These are phyloP conservation scores for Calameuta pallipes DNA, from an alignment of 2,888 invertebrate species.

Conservation along the genomic window DNA sequence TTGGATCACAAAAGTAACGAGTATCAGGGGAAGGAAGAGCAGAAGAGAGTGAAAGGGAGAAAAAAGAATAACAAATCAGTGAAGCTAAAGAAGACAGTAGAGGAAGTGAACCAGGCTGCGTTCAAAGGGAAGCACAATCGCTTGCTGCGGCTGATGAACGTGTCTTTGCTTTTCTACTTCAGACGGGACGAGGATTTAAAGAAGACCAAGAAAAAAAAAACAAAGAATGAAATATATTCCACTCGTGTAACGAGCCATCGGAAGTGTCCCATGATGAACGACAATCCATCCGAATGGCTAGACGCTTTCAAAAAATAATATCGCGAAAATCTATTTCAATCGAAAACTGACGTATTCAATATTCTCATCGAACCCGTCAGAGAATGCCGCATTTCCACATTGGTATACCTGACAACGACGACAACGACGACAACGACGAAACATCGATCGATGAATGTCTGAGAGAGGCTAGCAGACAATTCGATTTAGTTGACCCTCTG, in stretches of 20 bases:
- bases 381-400: background rate
- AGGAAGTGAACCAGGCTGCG: conserved; percentile 30
- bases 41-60: conserved; percentile 6
- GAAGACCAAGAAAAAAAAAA: background rate
- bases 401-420: background rate
- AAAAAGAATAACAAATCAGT: conserved; percentile 8
- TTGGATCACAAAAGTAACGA: background rate
- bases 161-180: conserved; percentile 47
- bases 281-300: background rate
- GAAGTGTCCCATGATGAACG: background rate
- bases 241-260: conserved; percentile 38
- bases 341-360: background rate
- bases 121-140: conserved; percentile 53
- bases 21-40: conserved; percentile 19
- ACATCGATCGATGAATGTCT: conserved; percentile 13
- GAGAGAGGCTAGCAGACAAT: conserved; percentile 15
- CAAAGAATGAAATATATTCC: conserved; percentile 32
- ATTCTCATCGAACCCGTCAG: background rate
- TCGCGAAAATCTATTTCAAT: background rate
- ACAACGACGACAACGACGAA: background rate
- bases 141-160: conserved; percentile 51
- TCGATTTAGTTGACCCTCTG: conserved; percentile 16
- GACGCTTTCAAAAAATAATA: background rate
- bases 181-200: conserved; percentile 14
- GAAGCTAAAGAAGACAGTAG: background rate